Conservation (phyloP, 2,113 vertebrate genomes). For the Dromaius novaehollandiae region DNA sequence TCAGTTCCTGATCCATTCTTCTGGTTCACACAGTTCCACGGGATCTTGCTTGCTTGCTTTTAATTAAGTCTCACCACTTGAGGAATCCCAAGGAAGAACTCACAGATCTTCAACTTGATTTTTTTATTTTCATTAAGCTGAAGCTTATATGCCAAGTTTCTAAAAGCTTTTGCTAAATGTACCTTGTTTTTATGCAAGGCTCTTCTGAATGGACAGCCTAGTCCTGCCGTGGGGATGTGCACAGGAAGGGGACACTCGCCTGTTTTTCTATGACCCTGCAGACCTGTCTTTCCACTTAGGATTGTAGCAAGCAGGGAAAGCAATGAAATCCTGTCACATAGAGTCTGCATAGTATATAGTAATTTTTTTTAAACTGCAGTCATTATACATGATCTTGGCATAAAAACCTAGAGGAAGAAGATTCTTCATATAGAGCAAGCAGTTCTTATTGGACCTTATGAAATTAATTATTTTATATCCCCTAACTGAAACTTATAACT, state of each 20-base stretch:
- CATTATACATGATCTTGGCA: neutral
- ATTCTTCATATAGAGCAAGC: slow-evolving; percentile 28
- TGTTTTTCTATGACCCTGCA: neutral
- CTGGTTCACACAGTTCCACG: neutral
- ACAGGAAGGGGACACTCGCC: neutral
- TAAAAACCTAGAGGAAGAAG: slow-evolving; percentile 6
- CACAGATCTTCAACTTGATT: slow-evolving; percentile 8
- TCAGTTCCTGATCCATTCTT: neutral
- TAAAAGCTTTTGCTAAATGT: slow-evolving; percentile 17
- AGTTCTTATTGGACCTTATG: slow-evolving; percentile 49
- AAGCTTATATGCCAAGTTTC: neutral
- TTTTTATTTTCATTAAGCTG: slow-evolving; percentile 29
- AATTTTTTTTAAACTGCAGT: neutral
- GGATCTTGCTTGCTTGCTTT: neutral
- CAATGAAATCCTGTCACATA: neutral
- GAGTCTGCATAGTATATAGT: neutral
- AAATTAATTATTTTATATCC: slow-evolving; percentile 69
- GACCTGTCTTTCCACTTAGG: neutral
- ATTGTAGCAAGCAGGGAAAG: neutral
- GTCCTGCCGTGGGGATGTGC: neutral
- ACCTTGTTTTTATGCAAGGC: neutral
- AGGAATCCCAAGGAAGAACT: slow-evolving; percentile 37
- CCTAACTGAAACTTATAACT: slow-evolving; percentile 66
- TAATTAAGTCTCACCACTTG: slow-evolving; percentile 37
- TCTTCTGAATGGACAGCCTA: neutral